Percentiles rank a stretch among this genome's conserved stretches.
These are phyloP conservation scores for Astyanax mexicanus DNA, from an alignment of 2,797 vertebrate genomes.

Conservation along the genomic window DNA sequence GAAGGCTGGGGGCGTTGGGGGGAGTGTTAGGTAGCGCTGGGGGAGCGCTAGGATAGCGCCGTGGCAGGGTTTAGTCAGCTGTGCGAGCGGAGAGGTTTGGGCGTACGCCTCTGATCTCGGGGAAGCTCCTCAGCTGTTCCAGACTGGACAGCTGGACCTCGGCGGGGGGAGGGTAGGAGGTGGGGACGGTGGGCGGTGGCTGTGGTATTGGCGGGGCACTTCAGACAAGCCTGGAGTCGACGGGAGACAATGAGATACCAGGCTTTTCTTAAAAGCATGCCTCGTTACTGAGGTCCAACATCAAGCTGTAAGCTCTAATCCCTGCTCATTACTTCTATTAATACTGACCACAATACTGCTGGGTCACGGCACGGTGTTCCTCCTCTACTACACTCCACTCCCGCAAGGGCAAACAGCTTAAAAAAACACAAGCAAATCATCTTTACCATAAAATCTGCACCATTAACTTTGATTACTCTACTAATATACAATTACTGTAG, in stretches of 20 bases:
- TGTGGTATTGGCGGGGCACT: background rate
- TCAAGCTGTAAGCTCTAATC: conserved; percentile 16
- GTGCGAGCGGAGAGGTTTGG: conserved; percentile 44
- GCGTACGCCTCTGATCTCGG: conserved; percentile 57
- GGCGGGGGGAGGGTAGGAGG: conserved; percentile 14
- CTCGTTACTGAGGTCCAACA: conserved; percentile 1
- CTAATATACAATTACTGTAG: no score
- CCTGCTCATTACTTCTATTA: background rate
- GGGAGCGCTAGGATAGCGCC: conserved; percentile 4
- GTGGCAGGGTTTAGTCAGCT: conserved; percentile 55
- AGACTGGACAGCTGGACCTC: conserved; percentile 54
- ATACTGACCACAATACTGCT: background rate
- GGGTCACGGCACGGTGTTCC: background rate
- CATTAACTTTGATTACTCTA: no score
- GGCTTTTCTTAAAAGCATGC: conserved; percentile 36
- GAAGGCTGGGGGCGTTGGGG: conserved; percentile 20
- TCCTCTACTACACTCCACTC: background rate
- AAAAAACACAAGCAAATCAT: background rate
- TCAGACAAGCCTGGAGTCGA: conserved; percentile 46
- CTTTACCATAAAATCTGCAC: no score
- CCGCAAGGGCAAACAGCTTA: background rate
- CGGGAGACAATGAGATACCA: conserved; percentile 29
- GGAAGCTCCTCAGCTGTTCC: conserved; percentile 61
- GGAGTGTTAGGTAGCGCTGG: no score
- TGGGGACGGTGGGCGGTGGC: conserved; percentile 13